phyloP scores from a whole-genome alignment of 2,888 invertebrate species.

The Eupithecia centaureata region DNA sequence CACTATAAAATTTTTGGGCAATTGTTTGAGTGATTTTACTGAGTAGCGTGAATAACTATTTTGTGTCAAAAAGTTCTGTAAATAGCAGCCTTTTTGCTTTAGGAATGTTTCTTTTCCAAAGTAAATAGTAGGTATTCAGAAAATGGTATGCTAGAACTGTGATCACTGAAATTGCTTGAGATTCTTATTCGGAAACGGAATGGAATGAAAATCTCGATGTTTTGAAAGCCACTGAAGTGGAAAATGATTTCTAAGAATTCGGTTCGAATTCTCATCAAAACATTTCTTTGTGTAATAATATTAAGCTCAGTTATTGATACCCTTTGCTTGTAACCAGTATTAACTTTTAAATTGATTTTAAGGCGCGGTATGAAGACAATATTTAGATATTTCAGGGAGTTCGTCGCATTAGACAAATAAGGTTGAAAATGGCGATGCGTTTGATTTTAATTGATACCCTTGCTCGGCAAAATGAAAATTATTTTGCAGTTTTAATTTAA shows the following conservation, averaged over 20 bases:
- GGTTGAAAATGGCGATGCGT: too few species aligned
- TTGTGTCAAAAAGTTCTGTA: background rate
- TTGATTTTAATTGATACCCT: too few species aligned
- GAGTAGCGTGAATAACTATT: background rate
- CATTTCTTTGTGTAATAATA: conserved; percentile 2
- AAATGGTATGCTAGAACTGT: conserved; percentile 36
- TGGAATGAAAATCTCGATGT: conserved; percentile 18
- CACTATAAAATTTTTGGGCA: too few species aligned
- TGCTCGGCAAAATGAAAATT: too few species aligned
- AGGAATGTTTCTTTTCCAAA: conserved; percentile 12
- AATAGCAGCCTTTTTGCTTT: background rate
- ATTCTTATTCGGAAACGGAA: conserved; percentile 18
- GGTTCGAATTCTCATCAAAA: conserved; percentile 9
- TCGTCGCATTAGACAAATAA: too few species aligned
- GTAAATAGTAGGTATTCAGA: conserved; percentile 37
- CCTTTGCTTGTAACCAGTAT: background rate
- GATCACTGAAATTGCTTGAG: conserved; percentile 24
- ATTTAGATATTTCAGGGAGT: too few species aligned
- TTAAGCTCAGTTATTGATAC: background rate
- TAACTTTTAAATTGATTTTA: too few species aligned
- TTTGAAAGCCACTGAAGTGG: conserved; percentile 5
- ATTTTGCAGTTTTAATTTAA: too few species aligned
- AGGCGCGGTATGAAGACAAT: too few species aligned
- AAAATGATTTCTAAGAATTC: conserved; percentile 10
- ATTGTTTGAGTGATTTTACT: too few species aligned